A percentile compares a stretch with the other conserved stretches of the same genome.
Conservation (phyloP, 1,140 invertebrate genomes). For the Hylyphantes graminicola region DNA sequence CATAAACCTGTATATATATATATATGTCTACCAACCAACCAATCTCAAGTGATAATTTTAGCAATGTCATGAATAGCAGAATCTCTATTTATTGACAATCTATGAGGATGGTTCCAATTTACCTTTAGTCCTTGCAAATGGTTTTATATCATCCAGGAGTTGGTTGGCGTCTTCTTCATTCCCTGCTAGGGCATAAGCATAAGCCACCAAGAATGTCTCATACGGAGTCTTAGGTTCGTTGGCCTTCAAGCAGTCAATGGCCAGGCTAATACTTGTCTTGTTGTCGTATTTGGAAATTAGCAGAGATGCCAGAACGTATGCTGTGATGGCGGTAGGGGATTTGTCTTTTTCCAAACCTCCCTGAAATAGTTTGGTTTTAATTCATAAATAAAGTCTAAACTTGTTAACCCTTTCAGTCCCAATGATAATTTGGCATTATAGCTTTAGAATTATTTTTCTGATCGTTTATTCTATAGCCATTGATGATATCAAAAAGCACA, state of each 20-base stretch:
- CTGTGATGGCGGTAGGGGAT: conserved; percentile 74
- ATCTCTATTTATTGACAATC: too few species aligned
- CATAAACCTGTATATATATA: too few species aligned
- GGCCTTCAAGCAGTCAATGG: conserved; percentile 72
- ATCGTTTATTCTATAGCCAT: too few species aligned
- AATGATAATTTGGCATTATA: too few species aligned
- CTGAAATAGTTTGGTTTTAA: conserved; percentile 65
- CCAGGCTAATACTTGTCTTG: conserved; percentile 69
- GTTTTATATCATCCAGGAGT: conserved; percentile 60
- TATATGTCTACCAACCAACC: too few species aligned
- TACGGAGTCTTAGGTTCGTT: conserved; percentile 71
- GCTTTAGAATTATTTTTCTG: too few species aligned
- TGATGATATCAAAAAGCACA: too few species aligned
- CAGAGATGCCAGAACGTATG: conserved; percentile 76
- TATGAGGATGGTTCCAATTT: not conserved
- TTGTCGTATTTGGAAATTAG: conserved; percentile 71
- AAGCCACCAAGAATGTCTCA: conserved; percentile 72
- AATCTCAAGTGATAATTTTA: too few species aligned
- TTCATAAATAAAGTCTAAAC: too few species aligned
- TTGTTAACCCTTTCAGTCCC: too few species aligned
- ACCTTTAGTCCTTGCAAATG: conserved; percentile 49
- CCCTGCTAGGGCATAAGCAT: conserved; percentile 73
- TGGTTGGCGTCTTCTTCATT: conserved; percentile 63
- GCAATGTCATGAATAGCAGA: too few species aligned
- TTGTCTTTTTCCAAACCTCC: conserved; percentile 75